These are phyloP conservation scores for Drosophila demipolita DNA, from an alignment of 2,888 invertebrate species.

Conservation along the genomic window DNA sequence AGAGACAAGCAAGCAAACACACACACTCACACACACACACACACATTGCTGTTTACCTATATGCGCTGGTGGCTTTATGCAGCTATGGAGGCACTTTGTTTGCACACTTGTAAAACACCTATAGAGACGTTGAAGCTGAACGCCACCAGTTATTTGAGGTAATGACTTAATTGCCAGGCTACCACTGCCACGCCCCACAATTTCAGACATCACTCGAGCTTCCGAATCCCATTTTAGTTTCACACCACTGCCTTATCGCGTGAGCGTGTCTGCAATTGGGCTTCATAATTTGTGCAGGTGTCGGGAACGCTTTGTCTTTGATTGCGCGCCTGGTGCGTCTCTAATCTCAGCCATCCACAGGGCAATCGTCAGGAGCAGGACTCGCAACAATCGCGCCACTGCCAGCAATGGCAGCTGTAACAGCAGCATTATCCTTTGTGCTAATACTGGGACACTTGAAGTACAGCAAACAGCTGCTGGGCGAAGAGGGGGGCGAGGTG, in stretches of 20 bases:
- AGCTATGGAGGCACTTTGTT: constrained; percentile 69
- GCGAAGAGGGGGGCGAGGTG: constrained; percentile 7
- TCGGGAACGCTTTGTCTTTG: constrained; percentile 76
- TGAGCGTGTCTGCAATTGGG: constrained; percentile 49
- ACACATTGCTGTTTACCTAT: constrained; percentile 19
- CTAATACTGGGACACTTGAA: constrained; percentile 51
- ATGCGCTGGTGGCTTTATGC: constrained; percentile 52
- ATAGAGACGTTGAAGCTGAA: constrained; percentile 19
- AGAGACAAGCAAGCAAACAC: constrained; percentile 50
- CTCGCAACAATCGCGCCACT: neutral
- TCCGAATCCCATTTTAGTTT: neutral
- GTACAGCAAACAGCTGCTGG: constrained; percentile 47
- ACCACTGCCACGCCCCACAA: constrained; percentile 22
- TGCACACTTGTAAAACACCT: constrained; percentile 80
- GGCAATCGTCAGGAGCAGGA: constrained; percentile 44
- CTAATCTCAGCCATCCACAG: constrained; percentile 75
- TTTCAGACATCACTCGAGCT: neutral
- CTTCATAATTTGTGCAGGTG: constrained; percentile 79
- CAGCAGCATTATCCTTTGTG: constrained; percentile 42
- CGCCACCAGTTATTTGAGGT: constrained; percentile 71
- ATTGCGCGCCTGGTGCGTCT: constrained; percentile 70
- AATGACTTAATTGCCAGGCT: constrained; percentile 77
- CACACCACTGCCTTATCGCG: constrained; percentile 15
- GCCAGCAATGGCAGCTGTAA: constrained; percentile 1
- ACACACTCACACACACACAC: constrained; percentile 41